phyloP scores from a whole-genome alignment of 2,888 invertebrate genomes.

The Hypercompe scribonia region DNA sequence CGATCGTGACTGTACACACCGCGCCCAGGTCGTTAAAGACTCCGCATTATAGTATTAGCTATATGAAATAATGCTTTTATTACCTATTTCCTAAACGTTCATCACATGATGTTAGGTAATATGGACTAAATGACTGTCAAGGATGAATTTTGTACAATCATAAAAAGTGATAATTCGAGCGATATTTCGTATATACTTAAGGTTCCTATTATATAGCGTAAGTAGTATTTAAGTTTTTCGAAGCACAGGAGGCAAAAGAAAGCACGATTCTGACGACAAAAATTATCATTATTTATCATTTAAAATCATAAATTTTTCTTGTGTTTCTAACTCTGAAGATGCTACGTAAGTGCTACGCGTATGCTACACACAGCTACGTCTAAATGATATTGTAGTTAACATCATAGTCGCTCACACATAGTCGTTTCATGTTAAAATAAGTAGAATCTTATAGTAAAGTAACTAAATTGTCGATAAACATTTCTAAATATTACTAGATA shows the following conservation, averaged over 20 bases:
- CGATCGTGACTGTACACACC: constrained; percentile 64
- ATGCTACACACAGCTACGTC: constrained; percentile 25
- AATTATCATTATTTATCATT: not conserved
- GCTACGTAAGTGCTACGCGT: constrained; percentile 19
- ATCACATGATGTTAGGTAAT: not conserved
- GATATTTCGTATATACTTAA: not conserved
- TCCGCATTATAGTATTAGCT: constrained; percentile 69
- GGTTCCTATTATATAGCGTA: too few relatives aligned
- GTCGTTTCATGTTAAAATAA: too few relatives aligned
- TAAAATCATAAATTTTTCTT: not conserved
- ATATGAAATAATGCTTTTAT: constrained; percentile 53
- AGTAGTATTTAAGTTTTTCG: too few relatives aligned
- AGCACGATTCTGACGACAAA: too few relatives aligned
- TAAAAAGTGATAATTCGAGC: not conserved
- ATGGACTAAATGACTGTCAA: not conserved
- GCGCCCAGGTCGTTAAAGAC: constrained; percentile 73
- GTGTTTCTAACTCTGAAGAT: not conserved
- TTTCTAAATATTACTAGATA: too few relatives aligned
- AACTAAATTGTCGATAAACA: too few relatives aligned
- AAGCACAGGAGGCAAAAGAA: too few relatives aligned
- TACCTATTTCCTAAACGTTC: constrained; percentile 26
- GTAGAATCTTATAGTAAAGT: too few relatives aligned
- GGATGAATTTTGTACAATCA: not conserved
- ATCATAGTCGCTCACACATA: too few relatives aligned
- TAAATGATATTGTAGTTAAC: not conserved